Evolutionary conservation across 2,888 invertebrate genomes (phyloP), one percentile per base, ranked within the genome.

Genomic region (Lasioglossum oenotherae): DNA sequence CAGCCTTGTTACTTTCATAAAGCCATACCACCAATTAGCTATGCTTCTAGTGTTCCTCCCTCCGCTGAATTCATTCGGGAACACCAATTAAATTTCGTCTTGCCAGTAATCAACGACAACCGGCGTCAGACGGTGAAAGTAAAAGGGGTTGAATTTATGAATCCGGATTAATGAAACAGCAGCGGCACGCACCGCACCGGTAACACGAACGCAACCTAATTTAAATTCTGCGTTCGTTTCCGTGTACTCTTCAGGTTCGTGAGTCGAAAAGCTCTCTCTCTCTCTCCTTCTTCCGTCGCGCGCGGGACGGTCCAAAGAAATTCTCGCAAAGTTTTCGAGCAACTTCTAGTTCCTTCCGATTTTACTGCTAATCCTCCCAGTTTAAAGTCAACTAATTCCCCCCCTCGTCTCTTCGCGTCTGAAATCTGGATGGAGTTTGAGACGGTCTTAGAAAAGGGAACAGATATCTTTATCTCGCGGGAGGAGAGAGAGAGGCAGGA

Each of bases 271-370:
- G 67, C 31, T 31, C 35, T 67, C 60, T 27, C 4, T 27, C 4
- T 57, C 12, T 60, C 60, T 60, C 57, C 3, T 10, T 57, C n/a
- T 57, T 6, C 19, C 49, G 16, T 1, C 46, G 16, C 46, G 46
- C 46, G 16, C 46, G 46, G 0, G 19, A 35, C 35, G 35, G 35
- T 16, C 35, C 67, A 67, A 67, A 67, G 67, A 67, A 67, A 35
- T 67, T 67, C 19, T 53, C 35, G 67, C 35, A 19, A 67, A 67
- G 31, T 67, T 67, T 19, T 35, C 31, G 60, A 60, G 23, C n/a
- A 71, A 71, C n/a, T 71, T 41, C 69, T 69, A 69, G 38, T 38
- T 69, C 71, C 35, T 71, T 71, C 71, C 41, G 71, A 71, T 71
- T 41, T 71, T 71, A 71, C 41, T 71, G 41, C 71, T 71, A 67